These are phyloP conservation scores for Drosophila fungiperda DNA, from an alignment of 2,888 invertebrate species.

Conservation along the genomic window DNA sequence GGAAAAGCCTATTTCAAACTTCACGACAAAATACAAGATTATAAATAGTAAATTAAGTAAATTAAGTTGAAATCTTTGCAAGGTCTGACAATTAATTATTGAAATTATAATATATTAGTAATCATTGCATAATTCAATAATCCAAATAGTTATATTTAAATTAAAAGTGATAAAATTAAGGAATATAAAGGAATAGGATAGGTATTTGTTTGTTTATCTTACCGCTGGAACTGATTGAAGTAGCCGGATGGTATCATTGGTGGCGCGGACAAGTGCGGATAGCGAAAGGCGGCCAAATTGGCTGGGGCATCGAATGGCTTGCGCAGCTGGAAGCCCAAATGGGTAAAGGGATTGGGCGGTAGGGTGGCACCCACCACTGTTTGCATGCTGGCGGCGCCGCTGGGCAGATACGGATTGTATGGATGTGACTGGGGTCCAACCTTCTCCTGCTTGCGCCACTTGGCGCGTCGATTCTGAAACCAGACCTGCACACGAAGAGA, in stretches of 20 bases:
- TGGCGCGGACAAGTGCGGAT: constrained; percentile 86
- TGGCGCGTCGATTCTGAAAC: constrained; percentile 96
- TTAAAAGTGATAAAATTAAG: background rate
- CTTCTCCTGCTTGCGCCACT: constrained; percentile 97
- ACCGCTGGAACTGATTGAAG: constrained; percentile 87
- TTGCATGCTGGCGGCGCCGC: constrained; percentile 88
- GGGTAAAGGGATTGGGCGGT: constrained; percentile 91
- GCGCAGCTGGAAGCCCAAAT: constrained; percentile 90
- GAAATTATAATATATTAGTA: background rate
- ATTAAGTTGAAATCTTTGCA: background rate
- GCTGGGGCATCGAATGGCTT: constrained; percentile 90
- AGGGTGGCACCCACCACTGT: constrained; percentile 91
- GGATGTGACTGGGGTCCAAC: constrained; percentile 96
- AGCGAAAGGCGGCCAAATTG: constrained; percentile 90
- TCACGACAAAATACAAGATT: background rate
- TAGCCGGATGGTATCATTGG: constrained; percentile 87
- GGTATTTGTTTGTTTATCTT: constrained; percentile 29
- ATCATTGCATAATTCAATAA: background rate
- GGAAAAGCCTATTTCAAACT: background rate
- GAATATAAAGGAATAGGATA: background rate
- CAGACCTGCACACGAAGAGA: constrained; percentile 89
- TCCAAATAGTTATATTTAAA: background rate
- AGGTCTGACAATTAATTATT: background rate
- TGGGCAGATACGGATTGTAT: constrained; percentile 93
- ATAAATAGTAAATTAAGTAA: background rate